A percentile compares a stretch with the other conserved stretches of the same genome.
Evolutionary conservation across 2,113 vertebrate species (phyloP).

Genomic region (Corythornis vintsioides): DNA sequence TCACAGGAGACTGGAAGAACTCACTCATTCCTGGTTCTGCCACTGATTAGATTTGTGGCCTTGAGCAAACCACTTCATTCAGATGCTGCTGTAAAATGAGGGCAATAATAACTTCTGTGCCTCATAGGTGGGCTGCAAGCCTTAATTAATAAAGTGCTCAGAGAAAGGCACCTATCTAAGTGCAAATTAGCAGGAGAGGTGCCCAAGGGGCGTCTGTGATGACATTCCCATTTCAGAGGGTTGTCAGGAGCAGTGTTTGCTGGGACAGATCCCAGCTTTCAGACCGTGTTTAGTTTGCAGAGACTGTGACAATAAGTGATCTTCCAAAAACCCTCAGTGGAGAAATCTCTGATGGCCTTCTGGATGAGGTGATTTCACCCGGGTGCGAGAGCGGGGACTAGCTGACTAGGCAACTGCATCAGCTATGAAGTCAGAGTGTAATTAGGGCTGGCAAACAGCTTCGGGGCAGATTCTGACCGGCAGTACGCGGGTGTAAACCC

Average conservation of each 20-base stretch:
- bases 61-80: constrained; percentile 32
- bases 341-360: not conserved
- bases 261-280: not conserved
- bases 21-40: not conserved
- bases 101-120: constrained; percentile 62
- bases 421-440: not conserved
- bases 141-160: constrained; percentile 66
- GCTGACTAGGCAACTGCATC: not conserved
- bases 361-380: constrained; percentile 16
- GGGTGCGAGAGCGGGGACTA: not conserved
- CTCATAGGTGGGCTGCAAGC: constrained; percentile 60
- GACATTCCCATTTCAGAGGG: not conserved
- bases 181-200: constrained; percentile 61
- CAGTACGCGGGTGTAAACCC: not conserved
- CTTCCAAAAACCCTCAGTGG: not conserved
- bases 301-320: not conserved
- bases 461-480: not conserved
- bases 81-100: constrained; percentile 52
- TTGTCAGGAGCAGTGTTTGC: not conserved
- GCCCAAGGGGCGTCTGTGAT: constrained; percentile 14
- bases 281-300: not conserved
- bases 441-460: not conserved
- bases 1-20: constrained; percentile 4
- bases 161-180: constrained; percentile 61
- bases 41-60: constrained; percentile 64